phyloP scores from a whole-genome alignment of 2,888 invertebrate genomes.

The Callinectes sapidus region DNA sequence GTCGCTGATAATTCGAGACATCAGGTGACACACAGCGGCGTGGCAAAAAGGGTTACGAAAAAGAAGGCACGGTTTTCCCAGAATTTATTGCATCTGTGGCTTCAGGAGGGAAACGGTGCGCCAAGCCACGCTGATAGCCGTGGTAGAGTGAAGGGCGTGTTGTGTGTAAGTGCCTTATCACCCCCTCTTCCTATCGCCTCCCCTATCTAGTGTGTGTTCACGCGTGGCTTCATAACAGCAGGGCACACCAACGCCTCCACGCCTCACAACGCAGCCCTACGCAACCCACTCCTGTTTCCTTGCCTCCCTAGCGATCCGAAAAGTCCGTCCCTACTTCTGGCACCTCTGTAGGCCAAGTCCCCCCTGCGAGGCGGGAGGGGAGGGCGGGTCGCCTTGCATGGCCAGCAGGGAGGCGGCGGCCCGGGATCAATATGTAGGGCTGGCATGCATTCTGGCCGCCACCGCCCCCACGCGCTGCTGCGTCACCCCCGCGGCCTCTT shows the following conservation, averaged over 20 bases:
- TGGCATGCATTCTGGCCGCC: conserved; percentile 34
- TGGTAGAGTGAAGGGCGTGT: not conserved
- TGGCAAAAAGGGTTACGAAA: not conserved
- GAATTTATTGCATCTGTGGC: not conserved
- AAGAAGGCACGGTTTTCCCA: not conserved
- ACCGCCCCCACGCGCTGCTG: conserved; percentile 11
- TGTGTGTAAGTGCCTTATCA: not conserved
- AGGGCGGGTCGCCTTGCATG: conserved; percentile 27
- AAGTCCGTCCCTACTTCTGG: not conserved
- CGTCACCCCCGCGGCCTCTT: not conserved
- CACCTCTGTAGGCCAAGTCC: conserved; percentile 24
- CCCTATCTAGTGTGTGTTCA: not conserved
- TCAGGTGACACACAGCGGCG: not conserved
- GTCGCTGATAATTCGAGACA: not conserved
- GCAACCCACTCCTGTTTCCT: not conserved
- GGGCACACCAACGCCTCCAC: not conserved
- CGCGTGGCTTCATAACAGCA: not conserved
- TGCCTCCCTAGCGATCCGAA: not conserved
- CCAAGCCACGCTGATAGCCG: not conserved
- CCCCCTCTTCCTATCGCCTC: not conserved
- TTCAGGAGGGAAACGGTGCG: not conserved
- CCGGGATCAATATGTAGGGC: conserved; percentile 25
- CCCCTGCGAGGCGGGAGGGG: not conserved
- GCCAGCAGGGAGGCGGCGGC: conserved; percentile 4
- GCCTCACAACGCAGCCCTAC: not conserved